Conservation (phyloP, 2,888 invertebrate species). For the Dermolepida albohirtum region DNA sequence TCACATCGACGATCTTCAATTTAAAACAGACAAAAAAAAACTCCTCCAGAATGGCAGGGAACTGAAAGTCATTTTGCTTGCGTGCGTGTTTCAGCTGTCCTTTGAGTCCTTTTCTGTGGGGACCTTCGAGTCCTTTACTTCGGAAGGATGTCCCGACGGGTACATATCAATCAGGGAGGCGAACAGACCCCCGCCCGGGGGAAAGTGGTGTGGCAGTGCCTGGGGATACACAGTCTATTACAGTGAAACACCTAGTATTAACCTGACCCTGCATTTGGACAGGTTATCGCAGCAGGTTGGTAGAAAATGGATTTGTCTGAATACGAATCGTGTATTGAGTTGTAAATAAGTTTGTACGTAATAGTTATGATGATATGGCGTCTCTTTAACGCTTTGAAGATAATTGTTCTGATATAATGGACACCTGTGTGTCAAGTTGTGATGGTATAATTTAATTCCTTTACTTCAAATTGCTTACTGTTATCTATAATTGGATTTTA, state of each 20-base stretch:
- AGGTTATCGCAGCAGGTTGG: constrained; percentile 80
- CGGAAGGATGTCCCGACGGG: constrained; percentile 85
- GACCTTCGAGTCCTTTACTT: constrained; percentile 81
- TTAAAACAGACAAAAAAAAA: too few species aligned
- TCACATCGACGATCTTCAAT: constrained; percentile 3
- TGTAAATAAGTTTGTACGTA: neutral
- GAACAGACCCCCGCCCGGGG: constrained; percentile 77
- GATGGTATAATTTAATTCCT: too few species aligned
- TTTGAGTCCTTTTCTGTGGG: constrained; percentile 88
- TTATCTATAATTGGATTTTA: too few species aligned
- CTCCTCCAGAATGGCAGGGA: too few species aligned
- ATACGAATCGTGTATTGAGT: neutral
- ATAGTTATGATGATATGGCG: too few species aligned
- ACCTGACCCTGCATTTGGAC: constrained; percentile 78
- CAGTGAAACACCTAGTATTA: constrained; percentile 84
- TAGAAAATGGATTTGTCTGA: constrained; percentile 5
- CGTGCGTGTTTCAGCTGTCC: constrained; percentile 73
- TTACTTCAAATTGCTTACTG: too few species aligned
- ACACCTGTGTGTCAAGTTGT: too few species aligned
- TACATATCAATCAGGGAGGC: constrained; percentile 82
- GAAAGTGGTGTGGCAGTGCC: constrained; percentile 87
- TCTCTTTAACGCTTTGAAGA: too few species aligned
- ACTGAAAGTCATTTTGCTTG: too few species aligned
- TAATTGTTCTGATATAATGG: too few species aligned
- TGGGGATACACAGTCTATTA: constrained; percentile 89